phyloP scores from a whole-genome alignment of 2,113 vertebrate genomes.

The Alligator sinensis region DNA sequence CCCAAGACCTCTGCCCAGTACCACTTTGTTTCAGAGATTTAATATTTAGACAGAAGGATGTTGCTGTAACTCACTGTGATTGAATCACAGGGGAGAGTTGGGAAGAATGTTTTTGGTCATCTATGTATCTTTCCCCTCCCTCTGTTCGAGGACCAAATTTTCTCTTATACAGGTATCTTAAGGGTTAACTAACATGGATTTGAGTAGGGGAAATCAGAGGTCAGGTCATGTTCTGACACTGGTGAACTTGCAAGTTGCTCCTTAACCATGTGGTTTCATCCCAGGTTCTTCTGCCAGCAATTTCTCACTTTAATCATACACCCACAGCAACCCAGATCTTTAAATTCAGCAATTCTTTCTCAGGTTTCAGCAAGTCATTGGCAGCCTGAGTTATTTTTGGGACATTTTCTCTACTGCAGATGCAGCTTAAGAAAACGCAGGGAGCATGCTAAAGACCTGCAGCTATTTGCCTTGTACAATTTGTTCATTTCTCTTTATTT shows the following conservation, averaged over 20 bases:
- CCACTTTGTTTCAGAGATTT: conserved; percentile 10
- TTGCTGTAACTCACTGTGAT: conserved; percentile 16
- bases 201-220: conserved; percentile 69
- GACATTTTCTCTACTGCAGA: conserved; percentile 82
- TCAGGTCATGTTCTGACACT: conserved; percentile 63
- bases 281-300: conserved; percentile 77
- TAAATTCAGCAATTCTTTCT: conserved; percentile 84
- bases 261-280: conserved; percentile 73
- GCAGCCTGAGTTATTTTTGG: conserved; percentile 84
- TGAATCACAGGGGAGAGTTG: conserved; percentile 11
- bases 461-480: conserved; percentile 77
- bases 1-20: conserved; percentile 42
- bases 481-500: conserved; percentile 71
- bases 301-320: conserved; percentile 80
- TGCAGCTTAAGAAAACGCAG: conserved; percentile 82
- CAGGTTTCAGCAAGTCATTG: conserved; percentile 83
- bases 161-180: conserved; percentile 18
- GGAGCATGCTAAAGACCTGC: conserved; percentile 81
- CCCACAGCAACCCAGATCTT: conserved; percentile 82
- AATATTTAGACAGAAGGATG: conserved; percentile 28
- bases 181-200: conserved; percentile 62
- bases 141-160: neutral
- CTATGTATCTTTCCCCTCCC: neutral
- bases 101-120: neutral
- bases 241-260: conserved; percentile 70